Percentiles rank a stretch among this genome's conserved stretches.
Evolutionary conservation across 2,797 vertebrate genomes (phyloP).

Genomic region (Brachyalestes nurse): DNA sequence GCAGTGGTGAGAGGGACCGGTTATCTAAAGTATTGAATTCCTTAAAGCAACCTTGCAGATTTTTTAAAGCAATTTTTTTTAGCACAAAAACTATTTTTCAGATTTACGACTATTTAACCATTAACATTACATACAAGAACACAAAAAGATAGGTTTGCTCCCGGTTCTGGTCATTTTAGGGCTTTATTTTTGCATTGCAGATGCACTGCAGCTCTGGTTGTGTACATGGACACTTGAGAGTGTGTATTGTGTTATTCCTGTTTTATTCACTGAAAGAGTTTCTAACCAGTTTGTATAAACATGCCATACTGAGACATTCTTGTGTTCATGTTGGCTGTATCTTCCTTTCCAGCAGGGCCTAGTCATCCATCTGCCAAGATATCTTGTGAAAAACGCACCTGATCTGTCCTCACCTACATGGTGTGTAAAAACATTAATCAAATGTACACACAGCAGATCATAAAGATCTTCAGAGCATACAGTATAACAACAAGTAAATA

Average conservation of each 20-base stretch:
- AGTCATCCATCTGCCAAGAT: slow-evolving; percentile 18
- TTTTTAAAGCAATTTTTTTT: too few species aligned
- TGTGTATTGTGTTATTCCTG: too few species aligned
- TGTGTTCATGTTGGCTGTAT: neutral
- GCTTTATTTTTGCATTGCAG: too few species aligned
- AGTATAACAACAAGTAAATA: slow-evolving; percentile 44
- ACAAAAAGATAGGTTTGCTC: too few species aligned
- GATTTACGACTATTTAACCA: too few species aligned
- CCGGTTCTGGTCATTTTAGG: too few species aligned
- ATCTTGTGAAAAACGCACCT: slow-evolving; percentile 9
- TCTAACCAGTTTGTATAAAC: neutral
- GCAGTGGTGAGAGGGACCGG: neutral
- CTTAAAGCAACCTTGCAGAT: too few species aligned
- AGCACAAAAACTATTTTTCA: too few species aligned
- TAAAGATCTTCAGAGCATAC: slow-evolving; percentile 7
- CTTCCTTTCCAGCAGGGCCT: slow-evolving; percentile 1
- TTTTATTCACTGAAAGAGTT: neutral
- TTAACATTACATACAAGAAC: too few species aligned
- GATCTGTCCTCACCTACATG: neutral
- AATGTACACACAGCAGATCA: neutral
- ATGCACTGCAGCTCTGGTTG: too few species aligned
- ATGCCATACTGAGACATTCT: neutral
- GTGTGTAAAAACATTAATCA: slow-evolving; percentile 27
- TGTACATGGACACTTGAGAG: too few species aligned
- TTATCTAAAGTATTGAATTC: too few species aligned